Base-by-base conservation (phyloP, 2,113 vertebrate genomes). In the Tachysurus fulvidraco region DNA sequence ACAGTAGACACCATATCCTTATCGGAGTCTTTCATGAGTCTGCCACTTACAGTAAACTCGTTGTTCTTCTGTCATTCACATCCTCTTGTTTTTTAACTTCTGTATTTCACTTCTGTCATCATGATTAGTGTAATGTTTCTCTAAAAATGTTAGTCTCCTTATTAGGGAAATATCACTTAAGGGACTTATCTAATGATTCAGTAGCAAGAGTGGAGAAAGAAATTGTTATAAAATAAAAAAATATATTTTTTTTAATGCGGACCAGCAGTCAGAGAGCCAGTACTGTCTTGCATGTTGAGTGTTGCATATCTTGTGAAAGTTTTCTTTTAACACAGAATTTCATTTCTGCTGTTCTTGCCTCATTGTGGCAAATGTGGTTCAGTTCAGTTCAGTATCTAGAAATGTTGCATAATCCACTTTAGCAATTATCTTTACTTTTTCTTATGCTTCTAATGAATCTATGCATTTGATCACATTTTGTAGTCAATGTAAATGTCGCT, bases 401-500 rank as follows among this genome's bases (percentile, higher is more conserved):
- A 50, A 46, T 28, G 12, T 9, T 16, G 3, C 9, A 1, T 60
- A 60, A 65, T 28, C 41, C 1, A n/a, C 16, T 23, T 50, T 28
- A 65, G 1, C 12, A 50, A 64, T 36, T n/a, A 30, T 79, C 3
- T 59, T 4, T 44, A 9, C 19, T 21, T 23, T 69, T 73, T 73
- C n/a, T 36, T 23, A 73, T 46, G 19, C 69, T 46, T 1, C 11
- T 73, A 41, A 73, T 10, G 30, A 44, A 10, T 9, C 30, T 69
- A 36, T 17, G 4, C 11, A 52, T 25, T 13, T 52, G 21, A 92
- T 87, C 89, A 88, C 91, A 91, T 89, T 81, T 62, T 87, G 78
- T 89, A 71, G 52, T 69, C 86, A 86, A 74, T 90, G 87, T 91
- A 92, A 93, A 92, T 93, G 91, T 92, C 91, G 92, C 90, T 87